Evolutionary conservation across 1,140 invertebrate species (phyloP), one percentile per base, ranked within the genome.

Genomic region (Lasaia peninsularis): DNA sequence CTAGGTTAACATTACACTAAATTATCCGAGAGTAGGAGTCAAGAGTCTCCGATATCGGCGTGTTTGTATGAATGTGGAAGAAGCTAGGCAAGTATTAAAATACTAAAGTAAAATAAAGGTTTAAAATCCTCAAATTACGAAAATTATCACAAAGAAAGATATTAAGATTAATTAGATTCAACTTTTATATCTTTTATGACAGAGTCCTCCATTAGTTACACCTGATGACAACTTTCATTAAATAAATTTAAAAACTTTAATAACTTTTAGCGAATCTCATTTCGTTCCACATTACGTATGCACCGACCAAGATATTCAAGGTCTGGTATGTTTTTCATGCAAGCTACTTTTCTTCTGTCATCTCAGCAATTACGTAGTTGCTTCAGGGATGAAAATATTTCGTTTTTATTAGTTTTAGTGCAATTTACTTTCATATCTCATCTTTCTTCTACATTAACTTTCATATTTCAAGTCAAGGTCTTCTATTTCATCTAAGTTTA

Each of bases 191-290:
- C 37, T 12, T 8, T 44, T 44, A 20, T 10, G 8, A 20, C 37
- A 44, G 40, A 11, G 18, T 44, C 40, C 40, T 44, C 40, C 40
- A 44, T 44, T 44, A 44, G 40, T 16, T 21, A 20, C 40, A 44
- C 40, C 40, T 44, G 40, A 44, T 18, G 40, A 18, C 40, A 44
- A 44, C 40, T 44, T 44, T 44, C 40, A 18, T 44, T 44, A 44
- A 44, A 69, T 71, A 74, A 79, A 75, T 73, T 73, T 69, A 73
- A 68, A 71, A 75, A 73, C 66, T 76, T 75, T 71, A 74, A 78
- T 76, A 59, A 71, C 70, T 70, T 71, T 72, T 57, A 37, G 61
- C 60, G 49, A 56, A 62, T 63, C 60, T 60, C 59, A 59, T 56
- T 64, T 70, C 56, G 56, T 68, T 71, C 73, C 69, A 68, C 63